Base-by-base conservation (phyloP, 2,888 invertebrate species). In the Thelaira solivaga region DNA sequence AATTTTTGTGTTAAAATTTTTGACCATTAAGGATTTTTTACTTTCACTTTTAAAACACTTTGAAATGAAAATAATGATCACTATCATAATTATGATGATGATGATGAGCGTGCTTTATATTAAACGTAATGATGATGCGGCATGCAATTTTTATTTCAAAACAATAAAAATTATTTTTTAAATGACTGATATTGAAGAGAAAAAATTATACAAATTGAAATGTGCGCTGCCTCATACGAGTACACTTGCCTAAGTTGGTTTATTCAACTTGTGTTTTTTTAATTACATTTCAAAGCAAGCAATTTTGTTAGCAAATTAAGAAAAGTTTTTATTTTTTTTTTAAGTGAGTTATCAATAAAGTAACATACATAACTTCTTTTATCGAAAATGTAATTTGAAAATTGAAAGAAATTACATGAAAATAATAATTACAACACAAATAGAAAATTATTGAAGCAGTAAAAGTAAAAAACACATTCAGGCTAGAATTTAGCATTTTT, bases 21-120 rank as follows among this genome's bases (percentile, higher is more conserved):
- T 39, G 76, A 64, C 64, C 64, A 59, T 76, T 59, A 76, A 75
- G 75, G 69, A 75, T 55, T 75, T 68, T 76, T 65, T 39, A 76
- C 76, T 76, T 76, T 76, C 76, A 71, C 76, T 76, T 18, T n/a
- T n/a, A n/a, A 49, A 39, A 49, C 39, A 57, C 26, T n/a, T 8
- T 11, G 3, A 36, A n/a, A 57, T 57, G 39, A 34, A 11, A 1
- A 57, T 39, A 4, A 39, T 10, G 18, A 41, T 7, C 41, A 41
- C 5, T 16, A 18, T 16, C 16, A 36, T 5, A 4, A 39, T 24
- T 13, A 26, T 24, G 2, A 26, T 57, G n/a, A 31, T 24, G 7
- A 36, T 20, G 1, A n/a, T 24, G 24, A 64, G 36, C 7, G 10
- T 34, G 20, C n/a, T 13, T 26, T 13, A 36, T 53, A 26, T 47